These are phyloP conservation scores for Tychaedon coryphoeus DNA, from an alignment of 2,113 vertebrate species.

Conservation along the genomic window DNA sequence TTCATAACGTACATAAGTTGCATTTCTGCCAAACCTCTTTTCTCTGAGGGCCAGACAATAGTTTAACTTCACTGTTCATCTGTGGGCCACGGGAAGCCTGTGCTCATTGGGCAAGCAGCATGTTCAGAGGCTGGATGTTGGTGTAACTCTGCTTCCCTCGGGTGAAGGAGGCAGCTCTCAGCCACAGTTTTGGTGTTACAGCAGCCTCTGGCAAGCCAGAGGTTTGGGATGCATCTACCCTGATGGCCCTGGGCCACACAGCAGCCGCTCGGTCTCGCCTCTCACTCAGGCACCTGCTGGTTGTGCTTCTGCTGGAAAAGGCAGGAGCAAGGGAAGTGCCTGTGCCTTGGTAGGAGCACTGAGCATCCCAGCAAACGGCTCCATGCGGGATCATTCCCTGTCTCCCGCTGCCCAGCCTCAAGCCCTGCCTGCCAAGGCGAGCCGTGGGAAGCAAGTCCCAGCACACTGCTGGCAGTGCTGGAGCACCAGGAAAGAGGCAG, in stretches of 20 bases:
- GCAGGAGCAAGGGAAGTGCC: neutral
- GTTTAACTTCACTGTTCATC: neutral
- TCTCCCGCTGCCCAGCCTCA: fast-evolving
- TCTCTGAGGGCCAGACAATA: neutral
- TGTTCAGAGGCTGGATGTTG: neutral
- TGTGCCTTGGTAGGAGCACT: fast-evolving
- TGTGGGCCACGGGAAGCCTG: neutral
- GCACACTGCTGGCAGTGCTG: neutral
- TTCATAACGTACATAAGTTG: neutral
- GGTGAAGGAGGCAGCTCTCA: neutral
- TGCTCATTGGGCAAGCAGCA: fast-evolving
- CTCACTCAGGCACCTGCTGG: fast-evolving
- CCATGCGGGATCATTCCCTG: fast-evolving
- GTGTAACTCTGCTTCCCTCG: neutral
- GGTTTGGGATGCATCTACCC: neutral
- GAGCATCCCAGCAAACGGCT: neutral
- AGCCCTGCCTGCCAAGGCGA: neutral
- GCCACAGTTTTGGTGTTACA: neutral
- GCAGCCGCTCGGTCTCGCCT: neutral
- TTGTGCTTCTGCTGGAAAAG: neutral
- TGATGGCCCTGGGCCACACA: neutral
- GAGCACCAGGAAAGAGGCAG: neutral
- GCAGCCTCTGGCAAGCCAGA: neutral
- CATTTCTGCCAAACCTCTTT: neutral
- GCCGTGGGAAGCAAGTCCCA: neutral